These are phyloP conservation scores for Thereva unica DNA, from an alignment of 2,888 invertebrate species.

Conservation along the genomic window DNA sequence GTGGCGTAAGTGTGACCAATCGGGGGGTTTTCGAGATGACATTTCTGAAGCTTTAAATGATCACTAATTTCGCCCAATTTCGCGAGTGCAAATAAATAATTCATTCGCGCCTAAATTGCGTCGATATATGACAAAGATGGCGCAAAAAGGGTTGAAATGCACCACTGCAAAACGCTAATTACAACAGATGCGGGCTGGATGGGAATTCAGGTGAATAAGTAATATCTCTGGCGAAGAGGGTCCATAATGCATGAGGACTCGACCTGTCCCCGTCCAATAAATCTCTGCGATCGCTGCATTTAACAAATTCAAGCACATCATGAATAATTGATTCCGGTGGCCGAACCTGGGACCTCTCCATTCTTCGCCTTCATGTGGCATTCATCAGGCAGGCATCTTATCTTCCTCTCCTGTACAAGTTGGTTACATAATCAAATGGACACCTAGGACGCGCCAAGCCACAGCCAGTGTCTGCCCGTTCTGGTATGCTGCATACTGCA, in stretches of 20 bases:
- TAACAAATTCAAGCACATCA: slow-evolving; percentile 10
- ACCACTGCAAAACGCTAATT: too few relatives aligned
- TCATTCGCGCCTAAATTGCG: too few relatives aligned
- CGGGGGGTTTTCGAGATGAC: too few relatives aligned
- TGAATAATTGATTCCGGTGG: slow-evolving; percentile 20
- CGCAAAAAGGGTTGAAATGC: too few relatives aligned
- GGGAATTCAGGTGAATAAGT: not conserved
- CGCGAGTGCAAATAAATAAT: too few relatives aligned
- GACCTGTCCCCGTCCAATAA: not conserved
- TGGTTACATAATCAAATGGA: slow-evolving; percentile 12
- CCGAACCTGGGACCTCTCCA: slow-evolving; percentile 5
- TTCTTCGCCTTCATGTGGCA: not conserved
- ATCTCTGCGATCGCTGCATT: slow-evolving; percentile 1
- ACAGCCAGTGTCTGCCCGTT: too few relatives aligned
- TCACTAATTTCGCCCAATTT: too few relatives aligned
- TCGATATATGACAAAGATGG: too few relatives aligned
- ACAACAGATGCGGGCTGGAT: too few relatives aligned
- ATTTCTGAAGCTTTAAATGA: too few relatives aligned
- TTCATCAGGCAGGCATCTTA: not conserved
- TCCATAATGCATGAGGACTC: not conserved
- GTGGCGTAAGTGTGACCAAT: too few relatives aligned
- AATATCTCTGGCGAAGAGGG: not conserved
- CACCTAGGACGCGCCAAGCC: not conserved
- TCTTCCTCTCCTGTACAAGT: not conserved
- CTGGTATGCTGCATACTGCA: too few relatives aligned